These are phyloP conservation scores for Tuberolachnus salignus DNA, from an alignment of 2,888 invertebrate species.

Conservation along the genomic window DNA sequence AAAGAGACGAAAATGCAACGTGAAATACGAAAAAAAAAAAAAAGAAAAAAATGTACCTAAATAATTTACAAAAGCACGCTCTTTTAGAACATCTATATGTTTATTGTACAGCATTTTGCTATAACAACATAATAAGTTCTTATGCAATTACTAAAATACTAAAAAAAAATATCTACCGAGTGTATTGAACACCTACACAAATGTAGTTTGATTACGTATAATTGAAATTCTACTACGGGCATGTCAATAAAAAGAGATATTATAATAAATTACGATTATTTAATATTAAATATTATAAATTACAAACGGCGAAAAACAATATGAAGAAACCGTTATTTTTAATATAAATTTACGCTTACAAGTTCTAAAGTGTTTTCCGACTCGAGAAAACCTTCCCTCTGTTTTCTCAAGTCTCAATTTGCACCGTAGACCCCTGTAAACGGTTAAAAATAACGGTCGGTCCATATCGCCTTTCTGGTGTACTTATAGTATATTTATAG, in stretches of 20 bases:
- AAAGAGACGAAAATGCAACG: background rate
- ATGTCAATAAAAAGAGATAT: background rate
- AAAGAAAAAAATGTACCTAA: background rate
- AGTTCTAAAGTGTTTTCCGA: conserved; percentile 31
- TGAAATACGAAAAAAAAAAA: no score
- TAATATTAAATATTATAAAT: background rate
- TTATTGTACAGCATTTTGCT: conserved; percentile 37
- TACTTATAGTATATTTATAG: background rate
- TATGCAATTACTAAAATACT: background rate
- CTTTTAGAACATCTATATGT: conserved; percentile 18
- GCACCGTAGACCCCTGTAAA: conserved; percentile 35
- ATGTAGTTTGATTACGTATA: background rate
- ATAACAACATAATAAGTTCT: background rate
- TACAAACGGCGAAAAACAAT: conserved; percentile 28
- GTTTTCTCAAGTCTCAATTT: conserved; percentile 31
- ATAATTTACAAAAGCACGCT: conserved; percentile 23
- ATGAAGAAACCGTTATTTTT: conserved; percentile 50
- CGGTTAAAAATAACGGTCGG: conserved; percentile 49
- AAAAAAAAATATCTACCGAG: background rate
- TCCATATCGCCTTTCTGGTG: conserved; percentile 31
- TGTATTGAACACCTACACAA: background rate
- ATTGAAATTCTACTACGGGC: no score
- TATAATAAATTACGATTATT: conserved; percentile 1
- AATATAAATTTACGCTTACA: conserved; percentile 23
- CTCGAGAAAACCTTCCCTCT: conserved; percentile 54